Evolutionary conservation across 2,113 vertebrate species (phyloP).

Genomic region (Tinamus guttatus): DNA sequence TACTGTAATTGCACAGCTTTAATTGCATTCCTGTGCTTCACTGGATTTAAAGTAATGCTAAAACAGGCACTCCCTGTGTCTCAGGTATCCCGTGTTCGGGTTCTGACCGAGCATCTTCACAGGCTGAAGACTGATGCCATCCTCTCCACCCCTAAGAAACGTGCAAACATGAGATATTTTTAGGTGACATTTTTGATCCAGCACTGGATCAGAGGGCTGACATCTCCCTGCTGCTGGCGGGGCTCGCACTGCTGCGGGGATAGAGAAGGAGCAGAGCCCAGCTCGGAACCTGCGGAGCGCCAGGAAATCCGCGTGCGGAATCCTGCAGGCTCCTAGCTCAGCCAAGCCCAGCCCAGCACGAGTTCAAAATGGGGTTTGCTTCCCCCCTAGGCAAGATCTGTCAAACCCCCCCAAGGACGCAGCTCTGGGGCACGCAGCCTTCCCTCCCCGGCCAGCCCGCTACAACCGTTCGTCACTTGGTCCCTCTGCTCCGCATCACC

Average conservation of each 20-base stretch:
- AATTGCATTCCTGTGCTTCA: background rate
- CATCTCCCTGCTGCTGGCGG: background rate
- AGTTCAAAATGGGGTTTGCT: background rate
- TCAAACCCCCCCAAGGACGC: background rate
- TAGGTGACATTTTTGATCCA: background rate
- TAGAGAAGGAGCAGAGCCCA: background rate
- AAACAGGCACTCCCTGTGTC: fast-evolving
- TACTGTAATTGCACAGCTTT: background rate
- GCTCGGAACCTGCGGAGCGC: background rate
- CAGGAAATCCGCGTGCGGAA: background rate
- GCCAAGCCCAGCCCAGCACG: background rate
- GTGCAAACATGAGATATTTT: background rate
- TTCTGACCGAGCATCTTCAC: background rate
- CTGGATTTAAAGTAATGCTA: background rate
- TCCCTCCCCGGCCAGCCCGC: background rate
- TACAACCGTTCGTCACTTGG: fast-evolving
- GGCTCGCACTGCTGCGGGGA: background rate
- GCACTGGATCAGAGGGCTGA: background rate
- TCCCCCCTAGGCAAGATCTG: background rate
- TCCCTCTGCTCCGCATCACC: fast-evolving
- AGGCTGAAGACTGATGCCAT: background rate
- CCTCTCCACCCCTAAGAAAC: background rate
- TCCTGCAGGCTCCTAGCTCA: background rate
- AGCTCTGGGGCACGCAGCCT: fast-evolving
- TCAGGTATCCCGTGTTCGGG: background rate